Base-by-base conservation (phyloP, 2,888 invertebrate genomes). In the Thymelicus sylvestris region DNA sequence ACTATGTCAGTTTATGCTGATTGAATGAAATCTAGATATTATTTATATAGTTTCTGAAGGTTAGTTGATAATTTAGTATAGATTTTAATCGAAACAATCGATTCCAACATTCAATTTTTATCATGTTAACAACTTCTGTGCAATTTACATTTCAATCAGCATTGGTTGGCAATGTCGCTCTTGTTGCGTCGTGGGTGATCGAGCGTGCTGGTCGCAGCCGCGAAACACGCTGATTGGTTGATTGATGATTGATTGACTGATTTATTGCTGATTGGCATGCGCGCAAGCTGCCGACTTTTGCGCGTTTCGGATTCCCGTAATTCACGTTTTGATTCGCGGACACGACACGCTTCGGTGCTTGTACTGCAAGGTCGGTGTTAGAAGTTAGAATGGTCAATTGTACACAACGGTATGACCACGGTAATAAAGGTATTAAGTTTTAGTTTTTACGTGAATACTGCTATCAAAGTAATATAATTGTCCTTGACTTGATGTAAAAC, bases 181-280 rank as follows among this genome's bases (percentile, higher is more conserved):
- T 50, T 24, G 64, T 59, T 59, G 64, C 69, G 63, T 69, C 59
- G 70, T 70, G 70, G 70, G 69, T 65, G 65, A 65, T 41, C 69
- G 65, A 65, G 69, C 65, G 65, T 65, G 64, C 39, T 61, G 50
- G 59, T 64, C 57, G 39, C 63, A 68, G 69, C 41, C 70, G 65
- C 65, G 60, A 50, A 60, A 65, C 59, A 70, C 50, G 70, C 60
- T 65, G 70, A 70, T 70, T 70, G 70, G 70, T 60, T 70, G 70
- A 70, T 70, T 65, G 65, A 70, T 70, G 64, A 65, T 50, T 65
- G 69, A 65, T 50, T 65, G 69, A 69, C 65, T 69, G 69, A 69
- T 69, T 69, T 69, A 69, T 69, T 69, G 63, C 63, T 69, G 41
- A 69, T 69, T 65, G 69, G 64, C 69, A 69, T 69, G 69, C 64